These are phyloP conservation scores for Portevinia maculata DNA, from an alignment of 2,888 invertebrate genomes.

Conservation along the genomic window DNA sequence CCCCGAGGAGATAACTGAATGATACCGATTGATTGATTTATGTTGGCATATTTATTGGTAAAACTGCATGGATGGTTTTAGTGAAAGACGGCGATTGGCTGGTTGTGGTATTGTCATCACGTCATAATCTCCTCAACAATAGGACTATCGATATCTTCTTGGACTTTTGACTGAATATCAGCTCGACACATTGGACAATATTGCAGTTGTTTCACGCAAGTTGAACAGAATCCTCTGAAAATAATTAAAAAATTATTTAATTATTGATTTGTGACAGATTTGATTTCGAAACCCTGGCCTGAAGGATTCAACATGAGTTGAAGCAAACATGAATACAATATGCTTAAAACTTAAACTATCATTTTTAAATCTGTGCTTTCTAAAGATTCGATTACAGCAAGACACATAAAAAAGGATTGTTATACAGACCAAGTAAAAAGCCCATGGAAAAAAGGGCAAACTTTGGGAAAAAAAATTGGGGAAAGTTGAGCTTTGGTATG, in stretches of 20 bases:
- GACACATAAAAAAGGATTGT: no score
- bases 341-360: no score
- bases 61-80: slow-evolving; percentile 51
- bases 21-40: slow-evolving; percentile 20
- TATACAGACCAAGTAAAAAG: no score
- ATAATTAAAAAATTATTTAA: slow-evolving; percentile 33
- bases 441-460: no score
- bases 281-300: no score
- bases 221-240: slow-evolving; percentile 92
- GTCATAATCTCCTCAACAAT: slow-evolving; percentile 67
- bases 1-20: neutral
- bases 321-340: no score
- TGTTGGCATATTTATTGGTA: slow-evolving; percentile 39
- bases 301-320: no score
- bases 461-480: no score
- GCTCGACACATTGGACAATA: slow-evolving; percentile 94
- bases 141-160: slow-evolving; percentile 76
- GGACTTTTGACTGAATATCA: slow-evolving; percentile 76
- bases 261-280: slow-evolving; percentile 45
- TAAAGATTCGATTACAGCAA: no score
- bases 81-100: slow-evolving; percentile 28
- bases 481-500: no score
- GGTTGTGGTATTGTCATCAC: slow-evolving; percentile 48
- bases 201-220: slow-evolving; percentile 90
- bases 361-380: no score